Conservation (phyloP, 2,113 vertebrate genomes). For the Nyctibius bracteatus region DNA sequence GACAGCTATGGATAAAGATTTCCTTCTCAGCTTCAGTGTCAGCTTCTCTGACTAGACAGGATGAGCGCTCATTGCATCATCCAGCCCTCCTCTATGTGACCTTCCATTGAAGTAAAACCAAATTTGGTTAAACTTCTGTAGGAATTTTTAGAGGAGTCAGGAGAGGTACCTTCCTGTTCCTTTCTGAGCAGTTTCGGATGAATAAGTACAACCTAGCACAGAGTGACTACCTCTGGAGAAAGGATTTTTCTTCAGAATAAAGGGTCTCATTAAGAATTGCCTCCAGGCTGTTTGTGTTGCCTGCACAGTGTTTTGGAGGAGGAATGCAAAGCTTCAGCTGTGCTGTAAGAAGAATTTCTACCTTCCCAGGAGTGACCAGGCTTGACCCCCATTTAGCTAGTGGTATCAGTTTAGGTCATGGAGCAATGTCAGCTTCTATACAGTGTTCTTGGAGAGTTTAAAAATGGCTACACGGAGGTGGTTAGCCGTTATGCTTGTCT, state of each 20-base stretch:
- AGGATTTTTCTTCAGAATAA: neutral
- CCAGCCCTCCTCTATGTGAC: neutral
- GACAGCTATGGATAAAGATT: neutral
- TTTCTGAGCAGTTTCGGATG: neutral
- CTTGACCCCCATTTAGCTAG: slow-evolving; percentile 14
- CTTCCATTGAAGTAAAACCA: neutral
- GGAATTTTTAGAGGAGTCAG: neutral
- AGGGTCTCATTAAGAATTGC: neutral
- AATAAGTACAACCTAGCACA: neutral
- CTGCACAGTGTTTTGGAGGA: neutral
- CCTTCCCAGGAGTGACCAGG: neutral
- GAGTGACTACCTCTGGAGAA: neutral
- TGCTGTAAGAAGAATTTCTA: neutral
- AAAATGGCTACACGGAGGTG: neutral
- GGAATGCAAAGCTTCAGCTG: neutral
- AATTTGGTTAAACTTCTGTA: neutral
- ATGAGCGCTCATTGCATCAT: neutral
- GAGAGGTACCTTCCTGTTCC: neutral
- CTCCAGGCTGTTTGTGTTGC: neutral
- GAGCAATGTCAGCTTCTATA: neutral
- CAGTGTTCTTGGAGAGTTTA: neutral
- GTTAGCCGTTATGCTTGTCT: neutral
- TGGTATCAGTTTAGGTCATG: slow-evolving; percentile 29
- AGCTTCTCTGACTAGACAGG: neutral
- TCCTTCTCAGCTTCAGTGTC: neutral